Conservation (phyloP, 1,140 invertebrate species). For the Drosophila grimshawi region DNA sequence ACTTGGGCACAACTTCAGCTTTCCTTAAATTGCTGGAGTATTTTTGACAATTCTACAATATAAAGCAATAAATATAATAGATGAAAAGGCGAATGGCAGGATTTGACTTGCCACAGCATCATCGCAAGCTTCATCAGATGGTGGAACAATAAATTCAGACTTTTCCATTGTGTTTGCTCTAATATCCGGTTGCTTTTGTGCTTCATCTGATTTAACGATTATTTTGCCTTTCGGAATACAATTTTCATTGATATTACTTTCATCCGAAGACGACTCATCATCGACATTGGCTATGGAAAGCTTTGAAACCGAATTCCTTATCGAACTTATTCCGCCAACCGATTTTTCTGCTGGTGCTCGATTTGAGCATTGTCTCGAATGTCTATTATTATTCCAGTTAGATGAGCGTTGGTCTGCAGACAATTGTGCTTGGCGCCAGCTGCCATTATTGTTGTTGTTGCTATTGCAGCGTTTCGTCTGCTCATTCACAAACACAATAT, state of each 20-base stretch:
- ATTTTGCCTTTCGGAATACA: background rate
- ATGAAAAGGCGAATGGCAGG: background rate
- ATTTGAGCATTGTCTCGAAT: too few species aligned
- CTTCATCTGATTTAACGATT: background rate
- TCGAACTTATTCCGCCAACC: background rate
- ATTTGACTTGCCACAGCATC: constrained; percentile 44
- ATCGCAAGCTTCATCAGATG: constrained; percentile 38
- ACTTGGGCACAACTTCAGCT: too few species aligned
- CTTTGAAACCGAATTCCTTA: constrained; percentile 16
- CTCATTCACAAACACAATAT: constrained; percentile 54
- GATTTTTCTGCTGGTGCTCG: background rate
- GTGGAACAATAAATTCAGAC: constrained; percentile 1
- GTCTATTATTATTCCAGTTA: background rate
- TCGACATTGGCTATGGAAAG: background rate
- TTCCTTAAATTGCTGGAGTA: background rate
- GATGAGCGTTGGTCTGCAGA: background rate
- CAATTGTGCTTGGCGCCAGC: too few species aligned
- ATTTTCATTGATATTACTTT: background rate
- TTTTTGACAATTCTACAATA: background rate
- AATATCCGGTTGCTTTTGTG: background rate
- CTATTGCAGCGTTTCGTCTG: background rate
- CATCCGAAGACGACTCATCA: constrained; percentile 3
- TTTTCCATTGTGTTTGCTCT: background rate
- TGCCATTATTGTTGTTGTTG: background rate
- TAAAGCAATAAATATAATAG: background rate